Evolutionary conservation across 2,113 vertebrate genomes (phyloP), one percentile per base, ranked within the genome.

Genomic region (Dendrocopos noguchii): DNA sequence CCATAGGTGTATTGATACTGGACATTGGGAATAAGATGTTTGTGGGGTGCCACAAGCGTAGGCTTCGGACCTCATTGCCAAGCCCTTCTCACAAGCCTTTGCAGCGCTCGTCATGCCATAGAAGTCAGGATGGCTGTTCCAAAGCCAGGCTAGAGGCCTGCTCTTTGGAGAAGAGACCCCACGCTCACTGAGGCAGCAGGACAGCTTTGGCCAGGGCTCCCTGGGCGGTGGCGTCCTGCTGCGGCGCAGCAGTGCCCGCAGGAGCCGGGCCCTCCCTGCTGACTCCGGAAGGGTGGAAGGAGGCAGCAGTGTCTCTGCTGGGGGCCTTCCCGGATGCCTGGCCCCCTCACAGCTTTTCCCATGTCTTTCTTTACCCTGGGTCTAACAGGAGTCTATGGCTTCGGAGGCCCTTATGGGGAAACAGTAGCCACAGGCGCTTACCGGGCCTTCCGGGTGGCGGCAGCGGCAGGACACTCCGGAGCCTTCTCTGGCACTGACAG

Each of bases 401-500:
- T 98, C 83, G 98, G 98, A 97, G 97, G 97, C 97, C 97, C 98
- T 97, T 98, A 98, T 97, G 98, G 98, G 97, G 98, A 98, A 96
- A 96, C 98, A 80, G 97, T 98, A 97, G 97, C 98, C 67, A 97
- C 98, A 98, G 98, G 97, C 86, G 93, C 98, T 81, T 98, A 98
- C 96, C 98, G 97, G 97, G 97, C 98, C 96, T 98, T 98, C 98
- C 98, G 98, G 73, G 96, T 98, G 97, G 96, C 98, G 17, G 96
- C 97, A 92, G 95, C 98, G 31, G 94, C 97, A 94, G 98, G 98
- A 98, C 98, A 97, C 96, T 98, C 97, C 71, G 97, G 98, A 98
- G 97, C 97, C 96, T 98, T 98, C 97, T 97, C 97, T 91, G 97
- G 98, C 97, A 97, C 94, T 96, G 98, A 98, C 95, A 97, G 95